Evolutionary conservation across 2,113 vertebrate genomes (phyloP).

Genomic region (Numida meleagris): DNA sequence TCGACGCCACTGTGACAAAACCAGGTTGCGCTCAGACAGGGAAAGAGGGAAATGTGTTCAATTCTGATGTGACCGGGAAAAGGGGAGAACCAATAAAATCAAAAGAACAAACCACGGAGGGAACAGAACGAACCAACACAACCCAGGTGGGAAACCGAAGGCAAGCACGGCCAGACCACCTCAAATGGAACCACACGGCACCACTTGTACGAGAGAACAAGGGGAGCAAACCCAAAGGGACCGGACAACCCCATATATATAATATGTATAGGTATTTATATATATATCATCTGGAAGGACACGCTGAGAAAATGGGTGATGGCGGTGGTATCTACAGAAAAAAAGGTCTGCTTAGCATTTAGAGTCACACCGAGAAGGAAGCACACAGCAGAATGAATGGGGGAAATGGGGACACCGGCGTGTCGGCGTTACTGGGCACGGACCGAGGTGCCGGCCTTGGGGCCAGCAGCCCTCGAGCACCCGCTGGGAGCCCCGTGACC

Average conservation of each 20-base stretch:
- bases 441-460: not conserved
- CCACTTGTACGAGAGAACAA: conserved; percentile 45
- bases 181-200: conserved; percentile 64
- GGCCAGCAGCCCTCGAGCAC: not conserved
- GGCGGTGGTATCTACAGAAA: conserved; percentile 70
- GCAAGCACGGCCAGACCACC: conserved; percentile 40
- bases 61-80: not conserved
- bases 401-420: conserved; percentile 3
- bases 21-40: conserved; percentile 58
- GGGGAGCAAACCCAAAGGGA: not conserved
- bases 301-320: conserved; percentile 61
- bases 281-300: conserved; percentile 74
- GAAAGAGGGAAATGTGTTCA: not conserved
- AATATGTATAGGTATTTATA: conserved; percentile 79
- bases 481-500: not conserved
- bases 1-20: conserved; percentile 56
- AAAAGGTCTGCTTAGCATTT: conserved; percentile 69
- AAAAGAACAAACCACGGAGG: conserved; percentile 29
- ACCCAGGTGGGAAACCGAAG: not conserved
- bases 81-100: conserved; percentile 1
- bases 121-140: conserved; percentile 28
- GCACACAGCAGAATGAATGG: conserved; percentile 47
- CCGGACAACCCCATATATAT: conserved; percentile 49
- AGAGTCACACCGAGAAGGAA: conserved; percentile 72
- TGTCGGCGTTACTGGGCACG: not conserved